Conservation (phyloP, 2,797 vertebrate genomes). For the Chloroceryle inda region DNA sequence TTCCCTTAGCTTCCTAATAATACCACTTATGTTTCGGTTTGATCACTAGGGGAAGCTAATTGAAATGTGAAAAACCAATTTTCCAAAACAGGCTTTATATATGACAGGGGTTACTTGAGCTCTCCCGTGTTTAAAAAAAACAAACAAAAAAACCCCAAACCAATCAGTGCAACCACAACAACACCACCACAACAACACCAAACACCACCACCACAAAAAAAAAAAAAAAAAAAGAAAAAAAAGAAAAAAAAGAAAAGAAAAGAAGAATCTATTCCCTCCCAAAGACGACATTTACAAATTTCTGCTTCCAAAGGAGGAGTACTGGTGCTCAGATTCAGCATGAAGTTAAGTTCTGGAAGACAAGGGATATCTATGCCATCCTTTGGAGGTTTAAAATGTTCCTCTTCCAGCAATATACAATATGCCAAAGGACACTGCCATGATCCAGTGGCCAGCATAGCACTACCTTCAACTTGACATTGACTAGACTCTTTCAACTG, state of each 20-base stretch:
- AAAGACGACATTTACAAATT: accelerated
- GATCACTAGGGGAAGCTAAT: background rate
- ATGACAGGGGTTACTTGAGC: background rate
- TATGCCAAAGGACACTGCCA: background rate
- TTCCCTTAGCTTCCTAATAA: conserved; percentile 1
- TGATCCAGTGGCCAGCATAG: background rate
- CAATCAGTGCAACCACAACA: too few relatives aligned
- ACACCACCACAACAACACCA: too few relatives aligned
- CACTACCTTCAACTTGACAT: background rate
- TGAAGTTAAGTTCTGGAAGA: background rate
- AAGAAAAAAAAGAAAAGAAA: background rate
- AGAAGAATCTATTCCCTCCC: background rate
- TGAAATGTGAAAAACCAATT: conserved; percentile 4
- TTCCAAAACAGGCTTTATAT: background rate
- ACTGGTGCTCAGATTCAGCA: background rate
- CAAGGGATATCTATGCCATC: background rate
- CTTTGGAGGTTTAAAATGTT: background rate
- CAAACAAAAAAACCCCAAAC: too few relatives aligned
- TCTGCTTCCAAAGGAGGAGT: background rate
- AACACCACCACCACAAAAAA: too few relatives aligned
- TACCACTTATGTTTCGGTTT: background rate
- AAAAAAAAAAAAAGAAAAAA: background rate
- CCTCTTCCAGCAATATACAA: background rate
- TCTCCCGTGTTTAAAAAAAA: background rate
- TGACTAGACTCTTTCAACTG: background rate